A percentile compares a stretch with the other conserved stretches of the same genome.
phyloP scores from a whole-genome alignment of 2,113 vertebrate species.

The Takifugu flavidus region DNA sequence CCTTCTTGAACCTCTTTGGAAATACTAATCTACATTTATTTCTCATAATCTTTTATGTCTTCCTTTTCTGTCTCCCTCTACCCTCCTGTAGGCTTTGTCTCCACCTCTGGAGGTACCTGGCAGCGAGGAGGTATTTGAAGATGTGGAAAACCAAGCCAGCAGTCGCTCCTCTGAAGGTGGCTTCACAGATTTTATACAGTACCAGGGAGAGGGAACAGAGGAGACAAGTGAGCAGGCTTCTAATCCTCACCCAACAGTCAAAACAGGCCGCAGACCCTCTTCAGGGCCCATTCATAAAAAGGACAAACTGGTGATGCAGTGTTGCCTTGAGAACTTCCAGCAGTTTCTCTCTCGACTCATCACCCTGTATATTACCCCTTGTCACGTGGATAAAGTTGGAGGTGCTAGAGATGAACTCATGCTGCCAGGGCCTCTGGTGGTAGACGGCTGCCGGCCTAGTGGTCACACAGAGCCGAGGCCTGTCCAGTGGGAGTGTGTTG shows the following conservation, averaged over 20 bases:
- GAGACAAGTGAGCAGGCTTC: slow-evolving; percentile 58
- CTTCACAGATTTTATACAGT: slow-evolving; percentile 96
- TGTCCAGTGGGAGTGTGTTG: slow-evolving; percentile 81
- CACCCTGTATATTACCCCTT: slow-evolving; percentile 83
- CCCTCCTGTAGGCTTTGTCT: slow-evolving; percentile 65
- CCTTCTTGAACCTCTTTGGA: no score
- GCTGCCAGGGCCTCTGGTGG: slow-evolving; percentile 31
- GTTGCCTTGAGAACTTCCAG: slow-evolving; percentile 93
- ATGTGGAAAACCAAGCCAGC: slow-evolving; percentile 80
- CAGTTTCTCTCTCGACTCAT: slow-evolving; percentile 91
- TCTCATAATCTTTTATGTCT: not conserved
- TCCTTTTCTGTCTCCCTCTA: not conserved
- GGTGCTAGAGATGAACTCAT: slow-evolving; percentile 62
- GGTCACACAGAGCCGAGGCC: slow-evolving; percentile 56
- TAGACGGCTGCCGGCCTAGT: slow-evolving; percentile 40
- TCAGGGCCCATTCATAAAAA: slow-evolving; percentile 65
- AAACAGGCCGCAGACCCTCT: slow-evolving; percentile 61
- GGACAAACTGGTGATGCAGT: slow-evolving; percentile 96
- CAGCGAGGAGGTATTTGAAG: slow-evolving; percentile 83
- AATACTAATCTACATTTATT: not conserved
- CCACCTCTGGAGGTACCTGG: slow-evolving; percentile 72
- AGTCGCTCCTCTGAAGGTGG: slow-evolving; percentile 86
- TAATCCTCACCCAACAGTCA: slow-evolving; percentile 68
- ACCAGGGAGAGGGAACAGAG: slow-evolving; percentile 80
- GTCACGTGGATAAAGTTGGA: slow-evolving; percentile 62